Evolutionary conservation across 2,113 vertebrate genomes (phyloP).

Genomic region (Synodontis membranacea): DNA sequence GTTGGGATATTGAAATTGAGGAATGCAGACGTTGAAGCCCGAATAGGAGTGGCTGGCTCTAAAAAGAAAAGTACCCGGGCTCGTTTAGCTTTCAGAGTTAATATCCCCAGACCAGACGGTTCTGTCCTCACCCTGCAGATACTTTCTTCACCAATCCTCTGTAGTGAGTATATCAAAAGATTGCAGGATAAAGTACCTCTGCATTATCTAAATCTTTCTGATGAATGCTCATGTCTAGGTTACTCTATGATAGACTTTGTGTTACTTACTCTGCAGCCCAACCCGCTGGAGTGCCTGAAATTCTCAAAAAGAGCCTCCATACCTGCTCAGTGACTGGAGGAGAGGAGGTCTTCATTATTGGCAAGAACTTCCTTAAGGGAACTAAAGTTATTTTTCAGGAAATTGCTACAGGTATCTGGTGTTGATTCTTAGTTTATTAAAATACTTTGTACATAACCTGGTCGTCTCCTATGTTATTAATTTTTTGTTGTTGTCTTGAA

Average conservation of each 20-base stretch:
- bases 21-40: slow-evolving; percentile 97
- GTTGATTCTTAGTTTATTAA: not conserved
- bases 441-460: not conserved
- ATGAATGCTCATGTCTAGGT: not conserved
- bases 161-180: slow-evolving; percentile 82
- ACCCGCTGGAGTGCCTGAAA: slow-evolving; percentile 96
- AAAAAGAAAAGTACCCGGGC: slow-evolving; percentile 99
- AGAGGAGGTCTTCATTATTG: slow-evolving; percentile 96
- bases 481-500: not conserved
- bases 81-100: slow-evolving; percentile 92
- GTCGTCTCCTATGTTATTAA: not conserved
- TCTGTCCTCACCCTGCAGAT: slow-evolving; percentile 88
- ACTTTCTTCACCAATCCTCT: slow-evolving; percentile 91
- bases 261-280: slow-evolving; percentile 78
- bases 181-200: not conserved
- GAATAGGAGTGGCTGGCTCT: slow-evolving; percentile 94
- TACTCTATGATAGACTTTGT: not conserved
- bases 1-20: slow-evolving; percentile 97
- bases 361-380: slow-evolving; percentile 99
- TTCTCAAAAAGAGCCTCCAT: slow-evolving; percentile 97
- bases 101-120: slow-evolving; percentile 88
- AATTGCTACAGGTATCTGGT: slow-evolving; percentile 79
- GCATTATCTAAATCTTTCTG: not conserved
- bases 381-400: slow-evolving; percentile 99
- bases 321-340: slow-evolving; percentile 90